A percentile compares a stretch with the other conserved stretches of the same genome.
phyloP scores from a whole-genome alignment of 2,797 vertebrate species.

The Phylloscopus collybita region DNA sequence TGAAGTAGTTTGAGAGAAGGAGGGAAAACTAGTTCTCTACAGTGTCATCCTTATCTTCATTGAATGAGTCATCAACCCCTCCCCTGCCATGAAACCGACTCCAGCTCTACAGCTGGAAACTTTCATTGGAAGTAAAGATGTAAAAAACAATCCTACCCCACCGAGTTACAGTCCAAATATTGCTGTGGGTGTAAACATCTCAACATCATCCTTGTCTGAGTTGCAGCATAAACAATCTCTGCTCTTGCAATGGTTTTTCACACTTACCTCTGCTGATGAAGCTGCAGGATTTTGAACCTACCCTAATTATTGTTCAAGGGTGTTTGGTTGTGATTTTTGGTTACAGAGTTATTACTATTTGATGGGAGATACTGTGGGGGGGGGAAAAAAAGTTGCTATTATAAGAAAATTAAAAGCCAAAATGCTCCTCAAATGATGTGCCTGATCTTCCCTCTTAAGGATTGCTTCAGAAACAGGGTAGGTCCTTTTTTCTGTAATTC shows the following conservation, averaged over 20 bases:
- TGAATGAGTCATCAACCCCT: slow-evolving; percentile 57
- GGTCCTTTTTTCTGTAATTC: background rate
- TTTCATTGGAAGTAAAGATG: background rate
- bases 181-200: background rate
- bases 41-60: background rate
- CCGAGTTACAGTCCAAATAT: background rate
- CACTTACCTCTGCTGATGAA: background rate
- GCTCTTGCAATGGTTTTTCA: background rate
- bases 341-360: background rate
- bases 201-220: background rate
- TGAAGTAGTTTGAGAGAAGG: slow-evolving; percentile 18
- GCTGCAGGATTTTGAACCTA: background rate
- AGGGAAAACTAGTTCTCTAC: slow-evolving; percentile 32
- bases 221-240: background rate
- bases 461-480: background rate
- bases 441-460: background rate
- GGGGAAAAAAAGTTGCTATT: background rate
- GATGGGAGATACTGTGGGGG: background rate
- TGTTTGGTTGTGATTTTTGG: background rate
- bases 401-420: background rate
- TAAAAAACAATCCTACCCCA: background rate
- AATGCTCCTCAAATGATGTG: background rate
- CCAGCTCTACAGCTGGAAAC: background rate
- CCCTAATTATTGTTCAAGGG: background rate
- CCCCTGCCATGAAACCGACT: background rate